Evolutionary conservation across 2,888 invertebrate genomes (phyloP), one percentile per base, ranked within the genome.

Genomic region (Ochropleura leucogaster): DNA sequence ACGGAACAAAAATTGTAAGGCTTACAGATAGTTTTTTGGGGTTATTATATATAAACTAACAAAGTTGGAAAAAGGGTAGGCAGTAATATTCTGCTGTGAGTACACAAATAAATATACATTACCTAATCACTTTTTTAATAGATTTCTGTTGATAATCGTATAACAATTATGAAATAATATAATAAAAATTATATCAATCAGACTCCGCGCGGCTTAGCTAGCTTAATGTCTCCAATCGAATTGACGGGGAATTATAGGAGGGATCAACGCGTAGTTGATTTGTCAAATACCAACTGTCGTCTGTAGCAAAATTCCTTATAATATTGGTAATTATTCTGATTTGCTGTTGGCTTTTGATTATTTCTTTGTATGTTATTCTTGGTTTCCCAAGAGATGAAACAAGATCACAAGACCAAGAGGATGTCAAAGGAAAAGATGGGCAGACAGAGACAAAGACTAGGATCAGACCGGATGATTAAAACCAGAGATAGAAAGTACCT

Each of bases 141-240:
- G 57, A 59, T 60, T 42, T 59, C 44, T 44, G 49, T 20, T 8
- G 44, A 53, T 55, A 77, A 62, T 60, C 9, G 20, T 12, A 44
- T 49, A 9, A 40, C 30, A n/a, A 47, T 69, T 62, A 47, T 44
- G 53, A 69, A 30, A 30, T 30, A 30, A 30, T 30, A 30, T 3
- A 30, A 46, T 49, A 30, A 70, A 49, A 14, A 49, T 40, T n/a
- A 16, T 53, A 79, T 70, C 62, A 76, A 63, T 79, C 79, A 62
- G 30, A 30, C 42, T 3, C 51, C 16, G 51, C 20, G 30, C 44
- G 12, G 30, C 40, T 80, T 20, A 40, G 40, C 66, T 80, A 51
- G 20, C 62, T 62, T 55, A 55, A 62, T 55, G 40, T 66, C 14
- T 7, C 20, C 64, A 72, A 57, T 51, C 46, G n/a, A 16, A 42